Conservation (phyloP, 2,113 vertebrate species). For the Tichodroma muraria region DNA sequence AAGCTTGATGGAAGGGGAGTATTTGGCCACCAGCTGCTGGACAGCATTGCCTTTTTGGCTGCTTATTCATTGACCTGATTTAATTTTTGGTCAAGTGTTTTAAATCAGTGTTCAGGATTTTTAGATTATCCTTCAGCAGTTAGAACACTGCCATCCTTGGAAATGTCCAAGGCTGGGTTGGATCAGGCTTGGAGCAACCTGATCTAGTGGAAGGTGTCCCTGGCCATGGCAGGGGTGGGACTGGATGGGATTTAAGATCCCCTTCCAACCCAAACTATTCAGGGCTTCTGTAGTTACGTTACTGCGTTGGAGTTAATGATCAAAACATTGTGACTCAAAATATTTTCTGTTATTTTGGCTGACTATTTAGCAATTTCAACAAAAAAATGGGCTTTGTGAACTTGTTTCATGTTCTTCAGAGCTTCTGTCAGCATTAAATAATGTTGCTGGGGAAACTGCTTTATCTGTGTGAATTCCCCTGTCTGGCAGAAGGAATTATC, state of each 20-base stretch:
- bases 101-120: not conserved
- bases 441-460: not conserved
- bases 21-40: not conserved
- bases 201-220: not conserved
- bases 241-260: not conserved
- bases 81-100: not conserved
- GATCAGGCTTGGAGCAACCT: not conserved
- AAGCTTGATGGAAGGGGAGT: not conserved
- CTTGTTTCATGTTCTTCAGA: not conserved
- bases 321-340: not conserved
- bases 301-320: not conserved
- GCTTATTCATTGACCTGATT: not conserved
- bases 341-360: not conserved
- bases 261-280: not conserved
- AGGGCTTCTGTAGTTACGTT: not conserved
- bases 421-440: not conserved
- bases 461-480: not conserved
- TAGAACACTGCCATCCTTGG: not conserved
- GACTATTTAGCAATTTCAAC: not conserved
- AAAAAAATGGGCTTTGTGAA: not conserved
- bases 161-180: accelerated
- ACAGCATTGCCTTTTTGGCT: accelerated
- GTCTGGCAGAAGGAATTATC: not conserved
- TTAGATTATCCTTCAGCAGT: not conserved
- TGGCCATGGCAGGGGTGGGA: not conserved